Conservation (phyloP, 2,797 vertebrate species). For the Chiroxiphia lanceolata region DNA sequence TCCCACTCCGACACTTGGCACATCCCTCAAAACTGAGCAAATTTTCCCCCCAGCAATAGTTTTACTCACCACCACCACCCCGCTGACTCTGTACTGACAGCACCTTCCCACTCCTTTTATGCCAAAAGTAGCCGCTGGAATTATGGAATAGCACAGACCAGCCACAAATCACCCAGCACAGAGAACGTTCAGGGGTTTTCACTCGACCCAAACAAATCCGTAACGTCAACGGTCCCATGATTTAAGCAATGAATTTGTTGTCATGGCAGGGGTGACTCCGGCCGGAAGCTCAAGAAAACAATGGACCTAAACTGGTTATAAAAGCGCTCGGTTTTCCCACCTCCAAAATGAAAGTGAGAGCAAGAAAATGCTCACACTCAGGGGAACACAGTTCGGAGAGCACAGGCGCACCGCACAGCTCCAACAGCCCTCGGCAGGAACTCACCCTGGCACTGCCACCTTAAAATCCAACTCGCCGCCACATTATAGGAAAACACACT, state of each 20-base stretch:
- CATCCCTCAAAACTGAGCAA: slow-evolving; percentile 13
- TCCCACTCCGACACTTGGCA: background rate
- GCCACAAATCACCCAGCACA: background rate
- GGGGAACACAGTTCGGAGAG: background rate
- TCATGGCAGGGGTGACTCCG: background rate
- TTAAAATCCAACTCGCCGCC: background rate
- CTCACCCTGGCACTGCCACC: background rate
- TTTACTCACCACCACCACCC: background rate
- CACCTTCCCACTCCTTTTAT: background rate
- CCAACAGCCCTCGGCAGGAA: background rate
- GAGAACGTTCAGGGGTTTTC: background rate
- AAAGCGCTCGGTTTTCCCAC: background rate
- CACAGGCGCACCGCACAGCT: background rate
- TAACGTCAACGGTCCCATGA: background rate
- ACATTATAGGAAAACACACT: background rate
- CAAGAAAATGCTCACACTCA: background rate
- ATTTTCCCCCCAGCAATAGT: slow-evolving; percentile 20
- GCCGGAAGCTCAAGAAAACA: slow-evolving; percentile 41
- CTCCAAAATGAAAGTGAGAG: slow-evolving; percentile 51
- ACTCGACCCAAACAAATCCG: slow-evolving; percentile 36
- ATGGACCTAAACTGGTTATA: background rate
- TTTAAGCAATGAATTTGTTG: background rate
- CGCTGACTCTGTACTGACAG: background rate
- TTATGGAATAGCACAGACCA: background rate
- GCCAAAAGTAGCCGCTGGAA: background rate